Conservation (phyloP, 2,113 vertebrate genomes). For the Falco punctatus region DNA sequence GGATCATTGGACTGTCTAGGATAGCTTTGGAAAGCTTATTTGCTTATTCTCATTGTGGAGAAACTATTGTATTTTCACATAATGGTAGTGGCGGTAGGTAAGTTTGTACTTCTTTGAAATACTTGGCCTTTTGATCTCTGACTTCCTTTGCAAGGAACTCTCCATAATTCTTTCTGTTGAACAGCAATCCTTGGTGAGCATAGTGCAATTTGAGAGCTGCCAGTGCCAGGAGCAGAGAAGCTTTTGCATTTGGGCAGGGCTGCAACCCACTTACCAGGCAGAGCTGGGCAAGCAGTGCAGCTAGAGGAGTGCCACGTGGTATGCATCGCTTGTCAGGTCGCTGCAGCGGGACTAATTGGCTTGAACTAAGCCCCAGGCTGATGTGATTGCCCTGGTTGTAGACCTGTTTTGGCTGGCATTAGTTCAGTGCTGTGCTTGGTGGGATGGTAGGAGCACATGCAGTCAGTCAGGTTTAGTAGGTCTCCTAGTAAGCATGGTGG, state of each 20-base stretch:
- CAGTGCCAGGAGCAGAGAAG: neutral
- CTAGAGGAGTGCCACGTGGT: accelerated
- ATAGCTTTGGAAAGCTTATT: neutral
- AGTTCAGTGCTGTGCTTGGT: neutral
- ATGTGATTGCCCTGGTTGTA: neutral
- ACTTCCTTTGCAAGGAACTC: neutral
- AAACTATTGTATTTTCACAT: neutral
- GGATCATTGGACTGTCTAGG: too few relatives aligned
- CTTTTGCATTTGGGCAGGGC: neutral
- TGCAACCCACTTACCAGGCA: accelerated
- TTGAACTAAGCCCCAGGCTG: neutral
- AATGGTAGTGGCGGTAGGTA: neutral
- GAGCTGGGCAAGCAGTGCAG: neutral
- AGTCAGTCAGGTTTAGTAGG: neutral
- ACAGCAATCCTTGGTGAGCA: neutral
- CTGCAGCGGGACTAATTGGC: neutral
- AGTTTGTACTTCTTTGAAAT: neutral
- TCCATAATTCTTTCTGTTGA: neutral
- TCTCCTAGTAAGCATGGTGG: neutral
- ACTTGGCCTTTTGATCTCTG: neutral
- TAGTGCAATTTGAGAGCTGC: neutral
- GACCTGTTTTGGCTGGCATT: neutral
- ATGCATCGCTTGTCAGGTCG: neutral
- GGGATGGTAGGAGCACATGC: neutral
- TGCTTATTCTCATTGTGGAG: neutral